phyloP scores from a whole-genome alignment of 2,113 vertebrate species.

The Gallinago paraguaiae region DNA sequence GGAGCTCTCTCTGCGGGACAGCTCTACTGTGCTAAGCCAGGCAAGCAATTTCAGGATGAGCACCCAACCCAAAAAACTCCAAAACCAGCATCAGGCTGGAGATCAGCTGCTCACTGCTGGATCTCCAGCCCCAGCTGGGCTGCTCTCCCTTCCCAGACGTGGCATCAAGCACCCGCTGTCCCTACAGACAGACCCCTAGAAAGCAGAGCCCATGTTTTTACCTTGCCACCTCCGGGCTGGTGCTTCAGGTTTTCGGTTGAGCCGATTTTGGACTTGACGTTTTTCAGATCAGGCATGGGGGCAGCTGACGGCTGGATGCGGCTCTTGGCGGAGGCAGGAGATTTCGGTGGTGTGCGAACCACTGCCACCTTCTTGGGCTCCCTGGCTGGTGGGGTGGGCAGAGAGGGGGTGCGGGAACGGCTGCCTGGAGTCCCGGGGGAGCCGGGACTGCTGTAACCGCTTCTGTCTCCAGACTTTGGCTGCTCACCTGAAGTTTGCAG shows the following conservation, averaged over 20 bases:
- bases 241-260: slow-evolving; percentile 96
- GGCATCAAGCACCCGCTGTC: rapidly evolving
- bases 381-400: slow-evolving; percentile 84
- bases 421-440: slow-evolving; percentile 90
- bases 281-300: slow-evolving; percentile 94
- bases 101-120: not conserved
- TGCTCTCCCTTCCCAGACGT: rapidly evolving
- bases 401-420: slow-evolving; percentile 83
- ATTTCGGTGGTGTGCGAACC: slow-evolving; percentile 94
- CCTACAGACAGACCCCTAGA: not conserved
- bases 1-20: not conserved
- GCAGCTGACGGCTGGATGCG: slow-evolving; percentile 80
- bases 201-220: slow-evolving; percentile 60
- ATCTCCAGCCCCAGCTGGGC: not conserved
- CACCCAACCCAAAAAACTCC: not conserved
- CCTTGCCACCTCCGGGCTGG: slow-evolving; percentile 95
- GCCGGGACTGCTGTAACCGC: slow-evolving; percentile 94
- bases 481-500: slow-evolving; percentile 72
- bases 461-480: slow-evolving; percentile 83
- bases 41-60: not conserved
- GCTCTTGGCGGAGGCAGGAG: slow-evolving; percentile 89
- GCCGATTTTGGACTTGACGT: slow-evolving; percentile 91
- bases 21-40: not conserved
- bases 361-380: slow-evolving; percentile 94
- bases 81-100: not conserved